Percentiles rank a stretch among this genome's conserved stretches.
phyloP scores from a whole-genome alignment of 2,113 vertebrate genomes.

The Pristiophorus japonicus region DNA sequence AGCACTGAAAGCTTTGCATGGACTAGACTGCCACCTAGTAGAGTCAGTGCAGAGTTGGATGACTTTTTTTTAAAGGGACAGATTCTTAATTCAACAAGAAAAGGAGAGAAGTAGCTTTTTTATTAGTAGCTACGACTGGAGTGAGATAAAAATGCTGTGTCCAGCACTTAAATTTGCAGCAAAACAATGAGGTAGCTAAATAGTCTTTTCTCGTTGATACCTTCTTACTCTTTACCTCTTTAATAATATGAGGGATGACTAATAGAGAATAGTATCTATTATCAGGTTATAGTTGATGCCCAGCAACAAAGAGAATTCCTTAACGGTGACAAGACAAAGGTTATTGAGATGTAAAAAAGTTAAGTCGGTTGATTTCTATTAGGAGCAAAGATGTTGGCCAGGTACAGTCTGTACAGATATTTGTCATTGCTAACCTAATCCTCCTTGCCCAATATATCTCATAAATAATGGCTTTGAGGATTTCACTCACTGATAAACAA shows the following conservation, averaged over 20 bases:
- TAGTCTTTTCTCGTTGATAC: neutral
- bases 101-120: neutral
- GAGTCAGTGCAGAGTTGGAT: neutral
- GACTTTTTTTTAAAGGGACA: neutral
- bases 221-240: neutral
- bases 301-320: too few species aligned
- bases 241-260: too few species aligned
- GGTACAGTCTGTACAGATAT: neutral
- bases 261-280: too few species aligned
- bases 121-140: neutral
- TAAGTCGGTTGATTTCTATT: neutral
- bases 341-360: neutral
- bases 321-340: too few species aligned
- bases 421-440: neutral
- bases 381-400: neutral
- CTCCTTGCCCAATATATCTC: neutral
- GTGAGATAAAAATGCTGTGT: neutral
- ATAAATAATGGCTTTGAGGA: too few species aligned
- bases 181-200: neutral
- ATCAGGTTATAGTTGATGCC: too few species aligned
- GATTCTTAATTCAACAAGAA: neutral
- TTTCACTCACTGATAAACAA: too few species aligned
- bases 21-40: neutral
- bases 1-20: neutral
- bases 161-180: neutral